A percentile compares a stretch with the other conserved stretches of the same genome.
phyloP scores from a whole-genome alignment of 2,888 invertebrate genomes.

The Agriopis aurantiaria region DNA sequence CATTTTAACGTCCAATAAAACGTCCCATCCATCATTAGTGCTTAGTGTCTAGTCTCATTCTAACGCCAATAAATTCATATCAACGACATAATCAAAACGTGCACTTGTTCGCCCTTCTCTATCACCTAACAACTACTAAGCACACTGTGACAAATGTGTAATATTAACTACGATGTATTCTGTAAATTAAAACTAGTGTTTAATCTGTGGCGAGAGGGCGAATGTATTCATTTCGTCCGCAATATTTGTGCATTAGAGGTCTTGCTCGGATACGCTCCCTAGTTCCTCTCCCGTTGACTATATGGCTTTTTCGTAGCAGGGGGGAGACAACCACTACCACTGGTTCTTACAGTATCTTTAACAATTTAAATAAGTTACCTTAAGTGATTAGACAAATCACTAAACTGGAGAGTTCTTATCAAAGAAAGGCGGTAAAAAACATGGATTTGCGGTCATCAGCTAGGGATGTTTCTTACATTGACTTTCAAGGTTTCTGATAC shows the following conservation, averaged over 20 bases:
- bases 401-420: not conserved
- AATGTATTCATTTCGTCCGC: conserved; percentile 85
- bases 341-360: conserved; percentile 4
- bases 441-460: no score
- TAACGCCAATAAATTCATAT: conserved; percentile 76
- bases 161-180: conserved; percentile 29
- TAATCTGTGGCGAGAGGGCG: conserved; percentile 55
- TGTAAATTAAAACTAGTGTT: conserved; percentile 26
- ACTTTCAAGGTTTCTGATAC: no score
- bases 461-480: no score
- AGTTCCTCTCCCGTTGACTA: conserved; percentile 64
- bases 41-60: conserved; percentile 62
- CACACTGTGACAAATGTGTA: conserved; percentile 20
- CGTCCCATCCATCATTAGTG: conserved; percentile 59
- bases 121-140: conserved; percentile 37
- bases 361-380: not conserved
- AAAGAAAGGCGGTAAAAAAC: no score
- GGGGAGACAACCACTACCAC: conserved; percentile 62
- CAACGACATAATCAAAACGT: conserved; percentile 80
- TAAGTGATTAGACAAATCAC: no score
- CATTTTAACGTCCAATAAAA: conserved; percentile 57
- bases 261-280: conserved; percentile 80
- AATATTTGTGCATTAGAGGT: conserved; percentile 87
- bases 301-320: conserved; percentile 65
- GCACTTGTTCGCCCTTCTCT: conserved; percentile 62